A percentile compares a stretch with the other conserved stretches of the same genome.
Conservation (phyloP, 2,797 vertebrate species). For the Carduelis carduelis region DNA sequence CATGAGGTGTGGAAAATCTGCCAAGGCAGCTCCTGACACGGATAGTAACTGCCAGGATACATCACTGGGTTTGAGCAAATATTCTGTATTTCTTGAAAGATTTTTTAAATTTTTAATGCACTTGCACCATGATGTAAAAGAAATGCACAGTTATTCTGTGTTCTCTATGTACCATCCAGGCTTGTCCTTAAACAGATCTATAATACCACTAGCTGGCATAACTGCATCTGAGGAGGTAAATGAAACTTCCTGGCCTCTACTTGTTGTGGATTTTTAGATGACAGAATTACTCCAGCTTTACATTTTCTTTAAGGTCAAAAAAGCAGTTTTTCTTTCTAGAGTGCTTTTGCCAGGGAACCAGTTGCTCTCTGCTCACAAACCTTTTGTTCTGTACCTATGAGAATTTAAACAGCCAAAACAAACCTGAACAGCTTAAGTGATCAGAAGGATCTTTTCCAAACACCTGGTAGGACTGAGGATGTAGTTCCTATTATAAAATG, state of each 20-base stretch:
- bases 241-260: not conserved
- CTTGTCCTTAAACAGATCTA: not conserved
- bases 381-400: not conserved
- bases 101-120: not conserved
- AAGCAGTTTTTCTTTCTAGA: not conserved
- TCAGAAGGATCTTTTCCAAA: not conserved
- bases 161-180: not conserved
- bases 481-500: not conserved
- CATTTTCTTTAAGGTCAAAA: not conserved
- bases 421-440: not conserved
- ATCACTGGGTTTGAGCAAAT: not conserved
- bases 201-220: not conserved
- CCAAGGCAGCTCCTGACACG: not conserved
- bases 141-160: not conserved
- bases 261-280: not conserved
- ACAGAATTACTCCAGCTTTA: not conserved
- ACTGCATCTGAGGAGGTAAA: not conserved
- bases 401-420: not conserved
- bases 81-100: not conserved
- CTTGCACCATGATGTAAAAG: not conserved
- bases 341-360: not conserved
- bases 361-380: not conserved
- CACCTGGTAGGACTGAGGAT: not conserved
- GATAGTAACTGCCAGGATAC: not conserved
- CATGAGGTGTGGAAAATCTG: not conserved